Evolutionary conservation across 2,797 vertebrate genomes (phyloP).

Genomic region (Lagorchestes hirsutus): DNA sequence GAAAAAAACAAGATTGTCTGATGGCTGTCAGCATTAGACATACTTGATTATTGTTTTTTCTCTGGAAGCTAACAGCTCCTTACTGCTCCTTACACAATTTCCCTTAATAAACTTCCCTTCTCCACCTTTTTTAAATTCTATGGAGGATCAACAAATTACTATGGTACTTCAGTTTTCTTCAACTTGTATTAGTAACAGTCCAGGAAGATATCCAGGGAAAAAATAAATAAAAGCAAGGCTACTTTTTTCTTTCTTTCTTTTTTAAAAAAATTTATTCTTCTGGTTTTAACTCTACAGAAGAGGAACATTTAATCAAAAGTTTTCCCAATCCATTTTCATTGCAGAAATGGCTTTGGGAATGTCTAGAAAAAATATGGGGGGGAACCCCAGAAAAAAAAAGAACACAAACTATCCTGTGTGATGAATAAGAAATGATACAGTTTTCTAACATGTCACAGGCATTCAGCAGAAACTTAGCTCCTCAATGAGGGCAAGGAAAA

Average conservation of each 20-base stretch:
- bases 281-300: background rate
- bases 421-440: background rate
- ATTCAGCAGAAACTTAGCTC: background rate
- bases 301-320: slow-evolving; percentile 31
- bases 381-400: background rate
- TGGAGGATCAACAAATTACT: slow-evolving; percentile 23
- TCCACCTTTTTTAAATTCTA: slow-evolving; percentile 19
- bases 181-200: slow-evolving; percentile 2
- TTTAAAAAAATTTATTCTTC: background rate
- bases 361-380: slow-evolving; percentile 18
- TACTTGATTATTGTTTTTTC: background rate
- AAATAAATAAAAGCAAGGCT: background rate
- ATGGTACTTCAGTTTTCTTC: slow-evolving; percentile 23
- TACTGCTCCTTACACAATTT: background rate
- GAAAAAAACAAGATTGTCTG: background rate
- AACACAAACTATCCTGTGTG: background rate
- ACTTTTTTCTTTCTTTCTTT: background rate
- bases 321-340: slow-evolving; percentile 13
- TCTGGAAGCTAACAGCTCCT: background rate
- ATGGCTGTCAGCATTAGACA: background rate
- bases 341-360: slow-evolving; percentile 12
- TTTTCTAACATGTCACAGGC: background rate
- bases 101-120: background rate
- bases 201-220: background rate
- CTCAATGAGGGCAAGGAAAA: background rate